phyloP scores from a whole-genome alignment of 2,888 invertebrate species.

The Cremastinae sp. region DNA sequence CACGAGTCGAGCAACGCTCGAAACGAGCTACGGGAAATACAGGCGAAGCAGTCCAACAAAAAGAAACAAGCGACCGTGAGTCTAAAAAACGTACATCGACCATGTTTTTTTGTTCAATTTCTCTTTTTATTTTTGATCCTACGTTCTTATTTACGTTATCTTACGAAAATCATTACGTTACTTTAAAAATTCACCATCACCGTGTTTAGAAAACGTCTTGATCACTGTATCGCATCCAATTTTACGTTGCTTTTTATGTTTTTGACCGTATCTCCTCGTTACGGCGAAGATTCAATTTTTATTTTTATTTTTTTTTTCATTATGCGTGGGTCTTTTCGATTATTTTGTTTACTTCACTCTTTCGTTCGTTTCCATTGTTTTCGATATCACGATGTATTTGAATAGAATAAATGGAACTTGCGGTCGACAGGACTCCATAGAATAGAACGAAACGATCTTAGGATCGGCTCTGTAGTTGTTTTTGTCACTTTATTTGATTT shows the following conservation, averaged over 20 bases:
- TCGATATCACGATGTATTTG: conserved; percentile 16
- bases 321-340: conserved; percentile 44
- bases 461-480: conserved; percentile 32
- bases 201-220: conserved; percentile 72
- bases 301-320: no score
- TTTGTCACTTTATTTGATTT: conserved; percentile 9
- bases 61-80: conserved; percentile 83
- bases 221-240: conserved; percentile 61
- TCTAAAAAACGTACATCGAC: conserved; percentile 77
- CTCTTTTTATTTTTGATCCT: conserved; percentile 58
- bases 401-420: conserved; percentile 42
- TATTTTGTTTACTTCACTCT: conserved; percentile 12
- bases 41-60: conserved; percentile 81
- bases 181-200: conserved; percentile 54
- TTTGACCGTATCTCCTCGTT: conserved; percentile 34
- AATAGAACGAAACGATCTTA: conserved; percentile 50
- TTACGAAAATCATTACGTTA: conserved; percentile 43
- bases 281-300: conserved; percentile 53
- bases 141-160: conserved; percentile 57
- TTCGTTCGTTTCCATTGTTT: not conserved
- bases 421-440: conserved; percentile 47
- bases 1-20: conserved; percentile 85
- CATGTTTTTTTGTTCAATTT: conserved; percentile 66
- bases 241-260: conserved; percentile 60
- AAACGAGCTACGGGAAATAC: conserved; percentile 86